Evolutionary conservation across 2,113 vertebrate species (phyloP).

Genomic region (Scomber scombrus): DNA sequence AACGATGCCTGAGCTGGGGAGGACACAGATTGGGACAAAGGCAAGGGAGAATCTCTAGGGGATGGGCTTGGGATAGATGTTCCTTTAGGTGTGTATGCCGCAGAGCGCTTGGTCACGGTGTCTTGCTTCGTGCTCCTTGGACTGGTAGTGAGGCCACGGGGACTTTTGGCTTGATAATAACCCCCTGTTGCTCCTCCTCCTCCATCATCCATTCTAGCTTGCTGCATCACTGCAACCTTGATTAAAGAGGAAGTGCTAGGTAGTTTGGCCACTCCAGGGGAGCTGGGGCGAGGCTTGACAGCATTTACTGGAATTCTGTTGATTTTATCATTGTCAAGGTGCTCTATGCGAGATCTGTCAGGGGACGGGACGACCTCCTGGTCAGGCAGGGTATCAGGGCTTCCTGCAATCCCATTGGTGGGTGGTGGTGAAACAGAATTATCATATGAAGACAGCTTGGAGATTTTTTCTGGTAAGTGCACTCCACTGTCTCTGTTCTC

Average conservation of each 20-base stretch:
- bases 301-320: conserved; percentile 94
- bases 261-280: conserved; percentile 91
- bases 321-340: conserved; percentile 92
- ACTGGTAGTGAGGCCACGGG: conserved; percentile 89
- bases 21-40: conserved; percentile 86
- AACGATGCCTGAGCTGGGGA: conserved; percentile 85
- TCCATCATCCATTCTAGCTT: conserved; percentile 87
- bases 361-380: conserved; percentile 83
- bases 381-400: conserved; percentile 88
- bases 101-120: conserved; percentile 88
- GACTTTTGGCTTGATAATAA: conserved; percentile 88
- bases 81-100: conserved; percentile 89
- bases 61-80: conserved; percentile 88
- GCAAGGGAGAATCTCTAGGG: conserved; percentile 85
- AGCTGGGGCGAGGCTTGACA: conserved; percentile 96
- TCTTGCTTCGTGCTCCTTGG: conserved; percentile 90
- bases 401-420: conserved; percentile 92
- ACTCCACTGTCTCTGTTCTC: conserved; percentile 91
- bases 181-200: conserved; percentile 73
- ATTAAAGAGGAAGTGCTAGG: conserved; percentile 92
- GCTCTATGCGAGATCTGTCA: conserved; percentile 88
- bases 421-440: conserved; percentile 88
- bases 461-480: conserved; percentile 89
- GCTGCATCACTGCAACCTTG: conserved; percentile 91
- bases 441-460: conserved; percentile 88